A percentile compares a stretch with the other conserved stretches of the same genome.
phyloP scores from a whole-genome alignment of 2,113 vertebrate species.

The Chamaetylas fuelleborni region DNA sequence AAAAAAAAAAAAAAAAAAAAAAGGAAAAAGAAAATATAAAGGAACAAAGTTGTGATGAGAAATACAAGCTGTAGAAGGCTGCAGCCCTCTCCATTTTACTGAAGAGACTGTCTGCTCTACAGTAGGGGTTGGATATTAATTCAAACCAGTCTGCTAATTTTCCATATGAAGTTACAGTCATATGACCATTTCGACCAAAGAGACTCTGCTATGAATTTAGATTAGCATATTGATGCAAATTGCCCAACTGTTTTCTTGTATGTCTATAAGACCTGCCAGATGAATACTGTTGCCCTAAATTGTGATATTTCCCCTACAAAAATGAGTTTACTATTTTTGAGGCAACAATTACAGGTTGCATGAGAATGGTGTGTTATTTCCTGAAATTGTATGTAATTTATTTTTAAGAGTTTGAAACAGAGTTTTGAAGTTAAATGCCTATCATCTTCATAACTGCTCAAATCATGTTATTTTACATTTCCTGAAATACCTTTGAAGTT shows the following conservation, averaged over 20 bases:
- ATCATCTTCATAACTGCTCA: slow-evolving; percentile 68
- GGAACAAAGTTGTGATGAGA: background rate
- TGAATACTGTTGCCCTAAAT: background rate
- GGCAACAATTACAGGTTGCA: slow-evolving; percentile 23
- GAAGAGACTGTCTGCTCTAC: background rate
- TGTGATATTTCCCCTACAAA: slow-evolving; percentile 24
- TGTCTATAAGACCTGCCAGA: background rate
- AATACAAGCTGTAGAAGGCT: background rate
- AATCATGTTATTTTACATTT: slow-evolving; percentile 65
- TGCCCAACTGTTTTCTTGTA: background rate
- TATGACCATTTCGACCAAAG: background rate
- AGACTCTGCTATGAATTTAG: background rate
- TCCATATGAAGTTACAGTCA: background rate
- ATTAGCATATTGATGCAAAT: background rate
- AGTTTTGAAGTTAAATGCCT: slow-evolving; percentile 72
- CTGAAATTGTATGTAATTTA: slow-evolving; percentile 55
- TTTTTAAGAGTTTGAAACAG: slow-evolving; percentile 59
- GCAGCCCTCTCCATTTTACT: background rate
- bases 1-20: too few species aligned
- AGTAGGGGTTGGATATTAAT: background rate
- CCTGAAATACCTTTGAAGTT: slow-evolving; percentile 77
- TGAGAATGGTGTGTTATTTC: slow-evolving; percentile 54
- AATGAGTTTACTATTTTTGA: slow-evolving; percentile 19
- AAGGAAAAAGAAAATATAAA: too few species aligned
- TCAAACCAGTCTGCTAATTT: background rate